Evolutionary conservation across 2,797 vertebrate species (phyloP).

Genomic region (Lycodopsis pacificus): DNA sequence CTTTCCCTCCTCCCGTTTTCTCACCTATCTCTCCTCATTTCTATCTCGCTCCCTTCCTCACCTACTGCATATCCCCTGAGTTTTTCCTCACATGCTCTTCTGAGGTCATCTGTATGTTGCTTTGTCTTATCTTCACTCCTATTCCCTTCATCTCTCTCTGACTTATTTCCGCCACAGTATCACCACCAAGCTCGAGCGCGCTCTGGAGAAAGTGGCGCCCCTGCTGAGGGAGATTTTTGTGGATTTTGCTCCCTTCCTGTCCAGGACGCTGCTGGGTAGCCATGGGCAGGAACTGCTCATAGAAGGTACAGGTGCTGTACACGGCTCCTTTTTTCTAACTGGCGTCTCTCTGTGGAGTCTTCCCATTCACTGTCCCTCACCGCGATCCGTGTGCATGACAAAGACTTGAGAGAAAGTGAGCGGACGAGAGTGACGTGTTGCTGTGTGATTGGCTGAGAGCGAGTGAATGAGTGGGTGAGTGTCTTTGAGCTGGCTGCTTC

Average conservation of each 20-base stretch:
- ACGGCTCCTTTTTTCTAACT: constrained; percentile 85
- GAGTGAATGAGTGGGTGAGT: constrained; percentile 24
- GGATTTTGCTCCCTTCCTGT: constrained; percentile 98
- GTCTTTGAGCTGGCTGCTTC: constrained; percentile 76
- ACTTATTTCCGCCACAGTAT: constrained; percentile 84
- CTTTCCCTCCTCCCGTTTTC: constrained; percentile 8
- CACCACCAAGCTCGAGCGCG: constrained; percentile 98
- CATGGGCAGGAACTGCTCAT: constrained; percentile 99
- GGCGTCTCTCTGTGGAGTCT: constrained; percentile 86
- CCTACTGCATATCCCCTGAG: constrained; percentile 26
- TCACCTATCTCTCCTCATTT: constrained; percentile 28
- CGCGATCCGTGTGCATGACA: constrained; percentile 45
- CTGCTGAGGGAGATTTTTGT: constrained; percentile 98
- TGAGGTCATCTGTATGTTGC: constrained; percentile 45
- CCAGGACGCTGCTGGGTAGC: constrained; percentile 96
- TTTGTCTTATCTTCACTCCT: constrained; percentile 24
- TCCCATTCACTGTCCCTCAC: constrained; percentile 80
- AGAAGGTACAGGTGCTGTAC: constrained; percentile 97
- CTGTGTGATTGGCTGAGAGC: background rate
- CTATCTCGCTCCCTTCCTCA: constrained; percentile 20
- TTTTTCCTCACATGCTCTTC: constrained; percentile 26
- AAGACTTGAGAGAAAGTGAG: constrained; percentile 15
- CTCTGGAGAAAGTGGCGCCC: constrained; percentile 98
- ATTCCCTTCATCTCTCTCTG: constrained; percentile 22
- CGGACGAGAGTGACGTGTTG: background rate